Evolutionary conservation across 2,113 vertebrate genomes (phyloP), one percentile per base, ranked within the genome.

Genomic region (Ailuropoda melanoleuca): DNA sequence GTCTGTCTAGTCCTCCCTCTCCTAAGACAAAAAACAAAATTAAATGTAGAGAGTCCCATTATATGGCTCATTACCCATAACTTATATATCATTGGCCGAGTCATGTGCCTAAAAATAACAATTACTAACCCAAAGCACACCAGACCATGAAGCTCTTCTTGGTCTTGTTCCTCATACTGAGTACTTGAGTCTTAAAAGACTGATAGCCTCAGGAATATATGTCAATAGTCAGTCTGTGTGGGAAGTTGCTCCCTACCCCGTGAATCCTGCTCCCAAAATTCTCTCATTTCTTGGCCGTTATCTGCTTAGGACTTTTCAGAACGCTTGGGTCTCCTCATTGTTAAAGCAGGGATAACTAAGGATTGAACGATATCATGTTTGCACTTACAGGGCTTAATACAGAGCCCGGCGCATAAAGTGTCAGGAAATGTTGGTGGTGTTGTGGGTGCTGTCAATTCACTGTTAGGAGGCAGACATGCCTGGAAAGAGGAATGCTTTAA

Each of bases 311-410:
- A 46, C 48, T 39, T 55, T 70, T n/a, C 56, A 55, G 10, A 43
- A 87, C 19, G 5, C 18, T 82, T 58, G 23, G 23, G 4, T 18
- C 86, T 90, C 14, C 70, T 80, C 55, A 39, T 66, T 43, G 21
- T 19, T 56, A 56, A 77, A 72, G 53, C 37, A 23, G 26, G 21
- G 12, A 19, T 39, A 43, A 86, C 37, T 34, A 37, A 55, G 53
- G n/a, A 72, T 84, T 55, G 37, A 39, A 8, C 26, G 60, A 58
- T 24, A 19, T 3, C 31, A 21, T 0, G 13, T 17, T 3, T 6
- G 24, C 1, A 4, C 19, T 37, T 8, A 6, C 0, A 8, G 43
- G 1, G 26, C 37, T 43, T 11, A 3, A 31, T 39, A 46, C 4
- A 2, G 72, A n/a, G n/a, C 53, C 80, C 34, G 93, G 48, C 11